Evolutionary conservation across 1,140 invertebrate species (phyloP).

Genomic region (Gryon sp.): DNA sequence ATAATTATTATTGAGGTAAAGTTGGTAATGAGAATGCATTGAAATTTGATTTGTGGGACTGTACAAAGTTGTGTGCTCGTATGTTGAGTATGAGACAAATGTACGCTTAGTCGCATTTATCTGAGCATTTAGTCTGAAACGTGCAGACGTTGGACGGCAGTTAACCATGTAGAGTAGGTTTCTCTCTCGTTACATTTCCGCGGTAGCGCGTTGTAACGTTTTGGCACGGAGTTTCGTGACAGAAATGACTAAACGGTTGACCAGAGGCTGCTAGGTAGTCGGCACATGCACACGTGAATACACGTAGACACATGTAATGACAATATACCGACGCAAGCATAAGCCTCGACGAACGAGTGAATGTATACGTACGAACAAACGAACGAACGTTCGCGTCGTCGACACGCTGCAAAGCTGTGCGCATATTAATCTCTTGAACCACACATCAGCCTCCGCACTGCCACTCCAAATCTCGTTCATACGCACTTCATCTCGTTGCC

Average conservation of each 20-base stretch:
- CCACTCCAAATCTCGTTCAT: constrained; percentile 72
- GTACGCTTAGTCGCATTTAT: constrained; percentile 14
- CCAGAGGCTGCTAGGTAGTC: constrained; percentile 10
- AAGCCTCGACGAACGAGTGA: constrained; percentile 14
- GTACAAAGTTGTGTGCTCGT: constrained; percentile 3
- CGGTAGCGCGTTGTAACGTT: constrained; percentile 66
- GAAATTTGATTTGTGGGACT: constrained; percentile 2
- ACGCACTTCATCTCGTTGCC: constrained; percentile 72
- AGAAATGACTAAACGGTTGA: constrained; percentile 76
- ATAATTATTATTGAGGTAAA: too few relatives aligned
- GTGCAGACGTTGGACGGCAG: constrained; percentile 58
- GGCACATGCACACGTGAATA: constrained; percentile 1
- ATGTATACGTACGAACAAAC: constrained; percentile 11
- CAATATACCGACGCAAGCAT: constrained; percentile 15
- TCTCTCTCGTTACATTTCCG: constrained; percentile 51
- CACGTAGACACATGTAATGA: constrained; percentile 29
- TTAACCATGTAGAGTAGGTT: constrained; percentile 44
- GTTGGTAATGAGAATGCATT: too few relatives aligned
- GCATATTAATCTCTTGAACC: constrained; percentile 78
- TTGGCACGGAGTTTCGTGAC: constrained; percentile 74
- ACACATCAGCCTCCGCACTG: constrained; percentile 73
- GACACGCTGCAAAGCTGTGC: constrained; percentile 67
- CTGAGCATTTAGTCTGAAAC: constrained; percentile 66
- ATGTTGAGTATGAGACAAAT: constrained; percentile 18
- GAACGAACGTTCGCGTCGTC: constrained; percentile 36